Percentiles rank a stretch among this genome's conserved stretches.
phyloP scores from a whole-genome alignment of 2,888 invertebrate species.

The Sphecodes monilicornis region DNA sequence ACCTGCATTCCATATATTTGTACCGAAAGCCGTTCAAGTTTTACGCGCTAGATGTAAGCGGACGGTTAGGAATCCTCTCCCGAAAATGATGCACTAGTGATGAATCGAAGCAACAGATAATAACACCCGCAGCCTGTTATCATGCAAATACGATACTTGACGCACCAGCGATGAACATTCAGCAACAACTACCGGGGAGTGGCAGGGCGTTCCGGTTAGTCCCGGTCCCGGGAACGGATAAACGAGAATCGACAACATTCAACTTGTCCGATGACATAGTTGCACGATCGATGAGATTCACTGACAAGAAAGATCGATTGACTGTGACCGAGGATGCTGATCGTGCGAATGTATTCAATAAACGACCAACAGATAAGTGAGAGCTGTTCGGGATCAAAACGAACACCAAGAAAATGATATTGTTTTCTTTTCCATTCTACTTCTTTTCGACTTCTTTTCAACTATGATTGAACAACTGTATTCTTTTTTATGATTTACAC shows the following conservation, averaged over 20 bases:
- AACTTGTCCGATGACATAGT: conserved; percentile 41
- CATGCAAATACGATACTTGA: conserved; percentile 63
- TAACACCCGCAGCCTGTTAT: conserved; percentile 62
- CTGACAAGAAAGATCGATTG: conserved; percentile 22
- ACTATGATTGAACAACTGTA: too few relatives aligned
- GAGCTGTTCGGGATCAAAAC: neutral
- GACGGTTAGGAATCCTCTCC: neutral
- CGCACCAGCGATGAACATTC: conserved; percentile 46
- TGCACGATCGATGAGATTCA: conserved; percentile 32
- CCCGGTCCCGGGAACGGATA: conserved; percentile 9
- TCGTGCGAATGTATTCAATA: neutral
- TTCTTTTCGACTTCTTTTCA: too few relatives aligned
- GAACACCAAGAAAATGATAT: conserved; percentile 3
- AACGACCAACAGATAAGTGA: conserved; percentile 1
- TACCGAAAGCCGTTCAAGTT: neutral
- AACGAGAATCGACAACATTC: conserved; percentile 40
- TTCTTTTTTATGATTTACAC: too few relatives aligned
- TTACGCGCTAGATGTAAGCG: neutral
- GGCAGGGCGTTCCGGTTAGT: conserved; percentile 59
- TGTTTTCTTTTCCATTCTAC: neutral
- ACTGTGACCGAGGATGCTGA: conserved; percentile 10
- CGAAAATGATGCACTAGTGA: conserved; percentile 26
- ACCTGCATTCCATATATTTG: neutral
- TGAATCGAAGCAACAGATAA: conserved; percentile 46
- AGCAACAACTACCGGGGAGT: conserved; percentile 61